A percentile compares a stretch with the other conserved stretches of the same genome.
These are phyloP conservation scores for Drosophila fulvimacula DNA, from an alignment of 2,888 invertebrate genomes.

Conservation along the genomic window DNA sequence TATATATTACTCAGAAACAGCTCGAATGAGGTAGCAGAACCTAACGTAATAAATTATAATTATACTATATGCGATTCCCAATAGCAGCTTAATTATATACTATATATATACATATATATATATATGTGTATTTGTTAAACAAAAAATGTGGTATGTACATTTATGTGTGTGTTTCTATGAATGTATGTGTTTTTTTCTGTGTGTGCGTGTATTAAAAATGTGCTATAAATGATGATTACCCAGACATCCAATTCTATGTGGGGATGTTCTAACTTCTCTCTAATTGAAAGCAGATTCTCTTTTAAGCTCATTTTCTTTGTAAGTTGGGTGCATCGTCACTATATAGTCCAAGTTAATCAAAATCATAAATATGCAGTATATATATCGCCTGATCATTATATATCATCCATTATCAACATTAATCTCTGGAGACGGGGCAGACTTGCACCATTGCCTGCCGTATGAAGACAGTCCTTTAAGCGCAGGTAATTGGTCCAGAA, in stretches of 20 bases:
- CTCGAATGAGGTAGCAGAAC: constrained; percentile 12
- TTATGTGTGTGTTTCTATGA: constrained; percentile 31
- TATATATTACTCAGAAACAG: constrained; percentile 18
- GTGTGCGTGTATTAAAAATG: constrained; percentile 32
- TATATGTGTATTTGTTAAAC: constrained; percentile 52
- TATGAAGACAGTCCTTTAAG: constrained; percentile 32
- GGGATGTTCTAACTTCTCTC: constrained; percentile 12
- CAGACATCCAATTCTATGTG: constrained; percentile 13
- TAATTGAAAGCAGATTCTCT: constrained; percentile 32
- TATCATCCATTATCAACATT: constrained; percentile 30
- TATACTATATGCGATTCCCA: constrained; percentile 50
- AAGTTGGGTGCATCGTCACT: constrained; percentile 30
- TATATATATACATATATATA: constrained; percentile 41
- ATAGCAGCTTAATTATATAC: constrained; percentile 62
- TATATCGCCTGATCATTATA: constrained; percentile 42
- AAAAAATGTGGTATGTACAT: constrained; percentile 50
- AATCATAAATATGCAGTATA: constrained; percentile 14
- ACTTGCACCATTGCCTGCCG: constrained; percentile 61
- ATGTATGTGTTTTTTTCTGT: constrained; percentile 52
- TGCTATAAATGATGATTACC: constrained; percentile 15
- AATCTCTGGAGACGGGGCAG: constrained; percentile 35
- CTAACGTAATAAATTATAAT: constrained; percentile 37
- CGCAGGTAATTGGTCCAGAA: constrained; percentile 32
- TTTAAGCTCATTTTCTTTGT: constrained; percentile 16
- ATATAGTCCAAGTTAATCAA: constrained; percentile 10